Base-by-base conservation (phyloP, 1,140 invertebrate genomes). In the Zaprionus inermis region DNA sequence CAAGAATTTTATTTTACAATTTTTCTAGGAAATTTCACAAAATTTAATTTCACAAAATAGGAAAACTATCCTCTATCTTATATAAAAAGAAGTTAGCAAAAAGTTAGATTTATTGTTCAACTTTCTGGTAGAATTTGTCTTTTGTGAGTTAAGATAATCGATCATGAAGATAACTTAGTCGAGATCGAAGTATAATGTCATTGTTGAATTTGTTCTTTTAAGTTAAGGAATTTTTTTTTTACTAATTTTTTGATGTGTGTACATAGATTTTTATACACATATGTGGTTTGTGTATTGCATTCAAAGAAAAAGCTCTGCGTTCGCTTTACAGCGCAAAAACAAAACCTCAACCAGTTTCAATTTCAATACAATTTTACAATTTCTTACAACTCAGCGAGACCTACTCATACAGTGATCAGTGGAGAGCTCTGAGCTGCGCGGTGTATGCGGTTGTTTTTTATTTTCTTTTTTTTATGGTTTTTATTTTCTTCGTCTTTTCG, bases 291-390 rank as follows among this genome's bases (percentile, higher is more conserved):
- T 5, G 49, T 32, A 36, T 24, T 67, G 49, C 66, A 75, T 63
- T 69, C 51, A 63, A 76, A 51, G 36, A 59, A 51, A 68, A 72
- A 58, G 56, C 56, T 67, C 28, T 16, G 51, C 18, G 38, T 30
- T 30, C 20, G 46, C 44, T 61, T 54, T 61, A 32, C 41, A 76
- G 24, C 70, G 72, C 58, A 59, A 46, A 69, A 63, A 70, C 59
- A 71, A 71, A 69, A 84, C 49, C 79, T 83, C 79, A 88, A 88
- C 83, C 83, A 88, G 83, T 86, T 86, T 86, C 76, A 81, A 82
- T 88, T 88, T 88, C 80, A 88, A 88, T 86, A 86, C 74, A 86
- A 76, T 79, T 86, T 86, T 80, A 86, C 73, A 82, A 83, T 86
- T 83, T 88, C 72, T 88, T 86, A 86, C 84, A 86, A 88, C 83